These are phyloP conservation scores for Crax fasciolata DNA, from an alignment of 2,797 vertebrate genomes.

Conservation along the genomic window DNA sequence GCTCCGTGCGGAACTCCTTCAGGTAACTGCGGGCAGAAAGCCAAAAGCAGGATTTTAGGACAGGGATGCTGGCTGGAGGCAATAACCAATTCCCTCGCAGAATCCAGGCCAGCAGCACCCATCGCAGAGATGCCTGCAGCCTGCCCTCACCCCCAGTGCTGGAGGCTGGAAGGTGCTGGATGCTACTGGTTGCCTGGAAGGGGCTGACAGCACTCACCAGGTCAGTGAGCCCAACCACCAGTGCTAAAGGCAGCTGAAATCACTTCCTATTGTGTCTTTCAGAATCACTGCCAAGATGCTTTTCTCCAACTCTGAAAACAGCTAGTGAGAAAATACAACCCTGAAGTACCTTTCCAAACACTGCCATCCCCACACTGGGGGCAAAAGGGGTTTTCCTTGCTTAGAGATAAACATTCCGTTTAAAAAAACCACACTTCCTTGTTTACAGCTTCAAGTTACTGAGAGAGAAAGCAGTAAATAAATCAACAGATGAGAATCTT, in stretches of 20 bases:
- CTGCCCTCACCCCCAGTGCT: accelerated
- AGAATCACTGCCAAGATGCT: not conserved
- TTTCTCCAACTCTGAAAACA: not conserved
- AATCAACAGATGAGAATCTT: not conserved
- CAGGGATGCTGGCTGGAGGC: not conserved
- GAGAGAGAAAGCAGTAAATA: not conserved
- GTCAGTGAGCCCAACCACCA: not conserved
- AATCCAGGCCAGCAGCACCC: not conserved
- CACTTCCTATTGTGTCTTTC: not conserved
- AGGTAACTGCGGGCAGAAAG: conserved; percentile 88
- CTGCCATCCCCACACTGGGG: not conserved
- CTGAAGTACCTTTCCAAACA: not conserved
- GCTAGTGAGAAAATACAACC: not conserved
- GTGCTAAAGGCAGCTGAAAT: not conserved
- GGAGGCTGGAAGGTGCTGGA: not conserved
- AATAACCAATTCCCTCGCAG: accelerated
- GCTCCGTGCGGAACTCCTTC: conserved; percentile 98
- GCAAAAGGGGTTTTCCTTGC: not conserved
- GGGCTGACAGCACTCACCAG: not conserved
- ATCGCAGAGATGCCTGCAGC: not conserved
- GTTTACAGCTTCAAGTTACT: not conserved
- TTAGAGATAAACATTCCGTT: not conserved
- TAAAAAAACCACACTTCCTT: not conserved
- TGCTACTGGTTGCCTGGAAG: not conserved
- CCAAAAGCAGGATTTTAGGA: not conserved